phyloP scores from a whole-genome alignment of 2,113 vertebrate species.

The Alexandromys fortis region DNA sequence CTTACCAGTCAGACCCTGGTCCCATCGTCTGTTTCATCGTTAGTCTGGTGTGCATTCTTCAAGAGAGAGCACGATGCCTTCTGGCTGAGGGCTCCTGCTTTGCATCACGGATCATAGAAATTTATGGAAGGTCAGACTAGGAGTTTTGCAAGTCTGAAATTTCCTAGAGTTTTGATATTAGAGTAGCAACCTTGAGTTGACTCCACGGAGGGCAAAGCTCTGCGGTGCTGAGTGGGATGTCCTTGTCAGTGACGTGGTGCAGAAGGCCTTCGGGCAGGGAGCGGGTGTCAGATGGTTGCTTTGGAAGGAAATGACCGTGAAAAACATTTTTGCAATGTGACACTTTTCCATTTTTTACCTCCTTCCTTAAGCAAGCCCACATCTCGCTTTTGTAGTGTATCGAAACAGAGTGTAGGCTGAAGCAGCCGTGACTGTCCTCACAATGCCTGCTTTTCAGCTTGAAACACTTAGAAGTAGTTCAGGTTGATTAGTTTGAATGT shows the following conservation, averaged over 20 bases:
- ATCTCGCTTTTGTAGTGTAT: neutral
- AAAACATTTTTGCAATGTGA: neutral
- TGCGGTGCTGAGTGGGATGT: neutral
- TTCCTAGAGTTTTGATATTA: conserved; percentile 37
- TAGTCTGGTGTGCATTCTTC: neutral
- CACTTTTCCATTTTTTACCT: neutral
- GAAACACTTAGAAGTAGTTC: neutral
- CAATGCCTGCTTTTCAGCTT: neutral
- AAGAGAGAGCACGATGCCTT: neutral
- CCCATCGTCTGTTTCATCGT: neutral
- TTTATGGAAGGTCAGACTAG: conserved; percentile 4
- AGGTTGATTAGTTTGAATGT: conserved; percentile 36
- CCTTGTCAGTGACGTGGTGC: neutral
- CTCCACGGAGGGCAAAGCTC: neutral
- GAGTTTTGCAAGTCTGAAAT: neutral
- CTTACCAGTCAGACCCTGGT: neutral
- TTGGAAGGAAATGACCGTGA: neutral
- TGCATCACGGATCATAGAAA: neutral
- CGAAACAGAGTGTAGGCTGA: neutral
- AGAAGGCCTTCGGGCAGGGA: neutral
- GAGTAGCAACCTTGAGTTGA: neutral
- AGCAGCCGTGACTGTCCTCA: neutral
- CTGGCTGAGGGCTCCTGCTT: neutral
- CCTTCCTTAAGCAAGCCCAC: neutral
- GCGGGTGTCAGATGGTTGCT: neutral